Evolutionary conservation across 2,888 invertebrate species (phyloP).

Genomic region (Lamellibrachia columna): DNA sequence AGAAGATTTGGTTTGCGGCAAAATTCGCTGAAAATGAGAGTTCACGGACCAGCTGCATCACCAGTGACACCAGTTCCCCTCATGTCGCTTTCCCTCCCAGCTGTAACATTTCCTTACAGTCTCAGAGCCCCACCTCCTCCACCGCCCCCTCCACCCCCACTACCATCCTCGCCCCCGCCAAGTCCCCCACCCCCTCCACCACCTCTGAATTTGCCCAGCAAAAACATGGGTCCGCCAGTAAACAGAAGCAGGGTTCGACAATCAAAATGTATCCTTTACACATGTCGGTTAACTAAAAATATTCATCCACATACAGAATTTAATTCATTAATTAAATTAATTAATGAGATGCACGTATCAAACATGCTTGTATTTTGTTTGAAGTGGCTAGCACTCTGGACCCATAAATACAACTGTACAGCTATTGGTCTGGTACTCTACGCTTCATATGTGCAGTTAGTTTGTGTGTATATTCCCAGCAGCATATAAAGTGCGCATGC

Average conservation of each 20-base stretch:
- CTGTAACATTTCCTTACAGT: constrained; percentile 1
- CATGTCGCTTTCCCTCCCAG: not conserved
- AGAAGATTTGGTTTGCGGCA: constrained; percentile 1
- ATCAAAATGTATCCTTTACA: not conserved
- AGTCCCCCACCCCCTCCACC: constrained; percentile 12
- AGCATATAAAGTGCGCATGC: too few species aligned
- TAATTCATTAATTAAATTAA: too few species aligned
- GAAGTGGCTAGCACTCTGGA: too few species aligned
- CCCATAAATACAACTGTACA: too few species aligned
- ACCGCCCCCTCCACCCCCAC: not conserved
- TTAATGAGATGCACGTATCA: too few species aligned
- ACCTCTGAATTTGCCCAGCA: not conserved
- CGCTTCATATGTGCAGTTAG: too few species aligned
- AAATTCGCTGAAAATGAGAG: not conserved
- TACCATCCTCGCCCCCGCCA: not conserved
- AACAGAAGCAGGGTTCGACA: constrained; percentile 11
- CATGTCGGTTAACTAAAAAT: not conserved
- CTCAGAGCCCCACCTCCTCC: not conserved
- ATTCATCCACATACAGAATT: not conserved
- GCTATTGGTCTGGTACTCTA: too few species aligned
- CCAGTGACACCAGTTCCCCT: not conserved
- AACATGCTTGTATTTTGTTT: too few species aligned
- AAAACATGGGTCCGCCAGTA: not conserved
- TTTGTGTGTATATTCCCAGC: too few species aligned
- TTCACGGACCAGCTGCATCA: not conserved